phyloP scores from a whole-genome alignment of 2,797 vertebrate genomes.

The Neosilurus mollespiculum region DNA sequence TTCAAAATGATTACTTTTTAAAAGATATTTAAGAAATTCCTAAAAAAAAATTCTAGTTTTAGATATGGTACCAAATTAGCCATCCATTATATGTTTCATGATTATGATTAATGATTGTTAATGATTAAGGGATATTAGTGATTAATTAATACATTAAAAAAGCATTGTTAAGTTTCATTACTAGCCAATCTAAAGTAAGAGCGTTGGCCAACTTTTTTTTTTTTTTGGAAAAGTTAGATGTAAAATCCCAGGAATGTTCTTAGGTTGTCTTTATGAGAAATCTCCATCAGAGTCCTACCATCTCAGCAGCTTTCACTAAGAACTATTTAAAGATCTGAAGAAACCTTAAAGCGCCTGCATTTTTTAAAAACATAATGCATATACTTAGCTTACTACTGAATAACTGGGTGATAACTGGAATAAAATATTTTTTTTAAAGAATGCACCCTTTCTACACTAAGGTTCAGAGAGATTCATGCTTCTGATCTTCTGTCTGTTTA shows the following conservation, averaged over 20 bases:
- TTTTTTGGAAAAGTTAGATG: background rate
- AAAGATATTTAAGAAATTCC: background rate
- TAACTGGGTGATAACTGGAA: background rate
- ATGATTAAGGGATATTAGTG: background rate
- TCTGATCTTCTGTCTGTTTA: background rate
- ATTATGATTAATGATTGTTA: background rate
- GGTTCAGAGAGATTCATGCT: background rate
- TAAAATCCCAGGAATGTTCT: background rate
- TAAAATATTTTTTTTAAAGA: background rate
- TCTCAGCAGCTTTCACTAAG: background rate
- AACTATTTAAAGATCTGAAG: background rate
- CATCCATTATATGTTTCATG: background rate
- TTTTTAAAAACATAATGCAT: background rate
- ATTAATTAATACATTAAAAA: background rate
- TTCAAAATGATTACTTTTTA: background rate
- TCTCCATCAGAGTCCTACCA: background rate
- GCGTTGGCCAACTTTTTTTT: background rate
- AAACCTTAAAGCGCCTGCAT: background rate
- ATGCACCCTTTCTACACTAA: background rate
- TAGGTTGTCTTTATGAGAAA: background rate
- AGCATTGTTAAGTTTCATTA: background rate
- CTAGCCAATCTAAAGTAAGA: background rate
- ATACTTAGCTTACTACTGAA: background rate
- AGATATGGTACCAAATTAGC: too few species aligned
- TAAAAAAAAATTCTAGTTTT: background rate